Evolutionary conservation across 1,140 invertebrate genomes (phyloP), one percentile per base, ranked within the genome.

Genomic region (Drosophila santomea): DNA sequence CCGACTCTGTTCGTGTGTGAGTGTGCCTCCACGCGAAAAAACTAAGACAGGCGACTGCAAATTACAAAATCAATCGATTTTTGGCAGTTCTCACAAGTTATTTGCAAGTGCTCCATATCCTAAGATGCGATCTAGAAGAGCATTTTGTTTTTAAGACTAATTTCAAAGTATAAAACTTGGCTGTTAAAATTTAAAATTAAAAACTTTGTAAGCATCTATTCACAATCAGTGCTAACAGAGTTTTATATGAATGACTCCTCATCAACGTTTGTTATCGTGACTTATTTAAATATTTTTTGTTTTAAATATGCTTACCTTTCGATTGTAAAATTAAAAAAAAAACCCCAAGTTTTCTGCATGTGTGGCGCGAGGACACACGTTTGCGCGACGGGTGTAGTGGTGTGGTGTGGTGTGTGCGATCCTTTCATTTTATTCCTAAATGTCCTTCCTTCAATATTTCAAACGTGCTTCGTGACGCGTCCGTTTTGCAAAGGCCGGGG

Each of bases 361-460:
- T 63, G 80, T 56, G 64, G 61, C 86, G 79, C 51, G 63, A 75
- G 64, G 62, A 58, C 45, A 63, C 64, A 74, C 47, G 48, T 52
- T 47, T 82, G 62, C 50, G 63, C 51, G 55, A 8, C 32, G 63
- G 67, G 23, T 51, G 56, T 47, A 39, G 54, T 55, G 68, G 86
- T 86, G 56, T 47, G 32, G 54, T 20, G 61, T 78, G 71, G 79
- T 74, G 86, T 86, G 32, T 86, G 80, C 80, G 86, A 90, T 90
- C 86, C 86, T 90, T 90, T 90, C 86, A 82, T 90, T 88, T 89
- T 84, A 91, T 80, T 91, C 90, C 81, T 84, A 86, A 91, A 90
- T 91, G 84, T 91, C 90, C 89, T 91, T 91, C 89, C 84, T 91
- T 91, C 90, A 91, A 91, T 91, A 91, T 91, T 91, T 91, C 85